Evolutionary conservation across 2,113 vertebrate genomes (phyloP).

Genomic region (Sylvilagus bachmani): DNA sequence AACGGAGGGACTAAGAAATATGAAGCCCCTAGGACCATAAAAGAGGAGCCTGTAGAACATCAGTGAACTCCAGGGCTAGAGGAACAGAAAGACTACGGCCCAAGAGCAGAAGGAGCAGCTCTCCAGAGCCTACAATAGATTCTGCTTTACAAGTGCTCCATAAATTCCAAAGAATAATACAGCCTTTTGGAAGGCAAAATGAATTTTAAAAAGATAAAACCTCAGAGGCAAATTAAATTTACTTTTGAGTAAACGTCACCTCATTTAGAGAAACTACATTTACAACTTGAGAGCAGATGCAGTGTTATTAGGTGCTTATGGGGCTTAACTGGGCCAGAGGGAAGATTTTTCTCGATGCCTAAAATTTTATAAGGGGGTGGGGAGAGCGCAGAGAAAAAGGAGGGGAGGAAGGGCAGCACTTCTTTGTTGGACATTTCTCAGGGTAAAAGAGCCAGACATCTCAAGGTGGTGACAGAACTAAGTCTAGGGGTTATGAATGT

Average conservation of each 20-base stretch:
- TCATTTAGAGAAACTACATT: conserved; percentile 55
- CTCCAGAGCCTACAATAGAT: accelerated
- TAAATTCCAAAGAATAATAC: background rate
- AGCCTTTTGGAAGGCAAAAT: conserved; percentile 48
- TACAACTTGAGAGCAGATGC: background rate
- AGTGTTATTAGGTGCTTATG: background rate
- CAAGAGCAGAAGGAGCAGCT: accelerated
- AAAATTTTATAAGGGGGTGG: background rate
- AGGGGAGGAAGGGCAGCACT: background rate
- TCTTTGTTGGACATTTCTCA: conserved; percentile 10
- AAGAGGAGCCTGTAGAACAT: background rate
- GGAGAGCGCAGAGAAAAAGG: too few species aligned
- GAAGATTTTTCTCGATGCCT: background rate
- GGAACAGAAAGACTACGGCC: background rate
- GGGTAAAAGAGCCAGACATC: background rate
- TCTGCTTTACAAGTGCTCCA: background rate
- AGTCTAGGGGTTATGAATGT: background rate
- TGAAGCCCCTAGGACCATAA: background rate
- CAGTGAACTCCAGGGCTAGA: background rate
- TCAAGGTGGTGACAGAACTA: background rate
- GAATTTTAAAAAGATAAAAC: conserved; percentile 58
- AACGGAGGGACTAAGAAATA: background rate
- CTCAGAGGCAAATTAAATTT: conserved; percentile 52
- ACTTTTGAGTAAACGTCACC: conserved; percentile 48
- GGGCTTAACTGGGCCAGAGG: background rate